Conservation (phyloP, 2,888 invertebrate species). For the Liposcelis brunnea region DNA sequence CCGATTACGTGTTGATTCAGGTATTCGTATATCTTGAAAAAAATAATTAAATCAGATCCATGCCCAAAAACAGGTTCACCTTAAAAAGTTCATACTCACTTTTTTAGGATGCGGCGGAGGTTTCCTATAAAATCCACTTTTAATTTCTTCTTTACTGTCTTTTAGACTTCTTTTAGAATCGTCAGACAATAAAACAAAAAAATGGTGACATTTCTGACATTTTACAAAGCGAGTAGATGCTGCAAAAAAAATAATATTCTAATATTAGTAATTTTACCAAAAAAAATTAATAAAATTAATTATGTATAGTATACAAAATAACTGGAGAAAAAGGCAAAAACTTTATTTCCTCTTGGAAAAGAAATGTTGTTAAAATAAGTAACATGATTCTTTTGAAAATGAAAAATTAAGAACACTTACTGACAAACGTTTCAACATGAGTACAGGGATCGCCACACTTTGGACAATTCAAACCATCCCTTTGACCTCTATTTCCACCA, state of each 20-base stretch:
- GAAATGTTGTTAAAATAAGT: too few species aligned
- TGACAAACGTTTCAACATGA: conserved; percentile 92
- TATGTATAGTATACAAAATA: too few species aligned
- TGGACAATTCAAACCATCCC: conserved; percentile 73
- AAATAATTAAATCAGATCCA: conserved; percentile 12
- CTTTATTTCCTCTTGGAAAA: too few species aligned
- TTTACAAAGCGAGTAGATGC: conserved; percentile 88
- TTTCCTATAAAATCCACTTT: conserved; percentile 54
- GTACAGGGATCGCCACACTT: conserved; percentile 96
- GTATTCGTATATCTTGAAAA: conserved; percentile 72
- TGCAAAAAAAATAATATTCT: conserved; percentile 20
- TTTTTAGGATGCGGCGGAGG: conserved; percentile 93
- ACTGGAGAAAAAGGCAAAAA: too few species aligned
- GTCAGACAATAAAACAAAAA: conserved; percentile 90
- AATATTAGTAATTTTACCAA: conserved; percentile 8
- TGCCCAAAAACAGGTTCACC: not conserved
- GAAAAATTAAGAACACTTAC: conserved; percentile 30
- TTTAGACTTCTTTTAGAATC: conserved; percentile 77
- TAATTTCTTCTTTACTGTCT: conserved; percentile 48
- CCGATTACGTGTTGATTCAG: conserved; percentile 94
- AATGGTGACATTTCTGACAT: conserved; percentile 95
- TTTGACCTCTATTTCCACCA: conserved; percentile 45
- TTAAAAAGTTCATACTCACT: conserved; percentile 22
- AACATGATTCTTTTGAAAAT: too few species aligned
- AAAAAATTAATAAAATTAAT: conserved; percentile 4